These are phyloP conservation scores for Microctenopoma lineatum DNA, from an alignment of 2,797 vertebrate genomes.

Conservation along the genomic window DNA sequence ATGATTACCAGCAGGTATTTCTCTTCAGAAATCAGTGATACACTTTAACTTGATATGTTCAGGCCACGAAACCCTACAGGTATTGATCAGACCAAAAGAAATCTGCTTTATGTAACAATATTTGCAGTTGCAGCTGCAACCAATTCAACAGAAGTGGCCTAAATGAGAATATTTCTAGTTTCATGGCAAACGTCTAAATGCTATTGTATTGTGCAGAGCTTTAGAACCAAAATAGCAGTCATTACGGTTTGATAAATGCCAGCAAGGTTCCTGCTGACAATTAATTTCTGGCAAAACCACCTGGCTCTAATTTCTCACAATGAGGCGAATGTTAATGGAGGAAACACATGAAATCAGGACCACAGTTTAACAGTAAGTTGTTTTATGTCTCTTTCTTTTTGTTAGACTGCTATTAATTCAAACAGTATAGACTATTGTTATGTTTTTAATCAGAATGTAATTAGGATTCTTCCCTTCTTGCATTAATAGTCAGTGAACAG, in stretches of 20 bases:
- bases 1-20: slow-evolving; percentile 43
- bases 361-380: slow-evolving; percentile 9
- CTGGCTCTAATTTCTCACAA: slow-evolving; percentile 34
- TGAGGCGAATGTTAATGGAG: not conserved
- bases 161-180: not conserved
- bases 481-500: not conserved
- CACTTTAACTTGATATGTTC: slow-evolving; percentile 37
- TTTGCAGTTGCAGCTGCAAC: not conserved
- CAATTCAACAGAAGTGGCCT: not conserved
- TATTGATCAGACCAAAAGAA: not conserved
- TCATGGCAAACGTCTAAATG: not conserved
- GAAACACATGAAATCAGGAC: slow-evolving; percentile 30
- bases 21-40: slow-evolving; percentile 32
- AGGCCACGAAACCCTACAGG: slow-evolving; percentile 2
- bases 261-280: slow-evolving; percentile 35
- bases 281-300: slow-evolving; percentile 18
- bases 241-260: slow-evolving; percentile 15
- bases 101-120: not conserved
- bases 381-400: slow-evolving; percentile 10
- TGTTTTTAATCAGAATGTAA: not conserved
- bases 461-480: slow-evolving; percentile 13
- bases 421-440: no score
- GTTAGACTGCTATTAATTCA: not conserved
- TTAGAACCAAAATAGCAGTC: not conserved
- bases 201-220: not conserved